These are phyloP conservation scores for Neopipo cinnamomea DNA, from an alignment of 2,113 vertebrate genomes.

Conservation along the genomic window DNA sequence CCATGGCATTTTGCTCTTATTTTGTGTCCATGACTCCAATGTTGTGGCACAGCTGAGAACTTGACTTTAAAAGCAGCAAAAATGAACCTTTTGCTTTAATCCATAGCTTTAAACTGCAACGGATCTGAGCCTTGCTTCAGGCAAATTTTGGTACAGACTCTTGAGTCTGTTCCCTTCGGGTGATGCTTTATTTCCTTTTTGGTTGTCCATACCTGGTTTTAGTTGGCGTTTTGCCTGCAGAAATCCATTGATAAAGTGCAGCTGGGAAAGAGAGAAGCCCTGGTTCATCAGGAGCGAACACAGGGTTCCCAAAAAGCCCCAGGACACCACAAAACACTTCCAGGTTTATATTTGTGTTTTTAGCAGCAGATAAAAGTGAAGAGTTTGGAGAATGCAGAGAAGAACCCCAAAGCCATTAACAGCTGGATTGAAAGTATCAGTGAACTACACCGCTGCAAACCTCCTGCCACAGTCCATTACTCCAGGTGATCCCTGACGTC, in stretches of 20 bases:
- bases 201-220: neutral
- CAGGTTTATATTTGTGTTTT: neutral
- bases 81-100: neutral
- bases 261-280: neutral
- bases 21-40: too few species aligned
- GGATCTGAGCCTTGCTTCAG: neutral
- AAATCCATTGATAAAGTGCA: neutral
- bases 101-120: neutral
- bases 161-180: neutral
- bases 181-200: neutral
- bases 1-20: neutral
- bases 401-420: slow-evolving; percentile 84
- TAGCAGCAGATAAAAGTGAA: slow-evolving; percentile 87
- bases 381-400: slow-evolving; percentile 85
- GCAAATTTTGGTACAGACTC: neutral
- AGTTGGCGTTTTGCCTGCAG: neutral
- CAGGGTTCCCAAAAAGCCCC: neutral
- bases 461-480: slow-evolving; percentile 82
- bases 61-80: neutral
- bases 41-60: neutral
- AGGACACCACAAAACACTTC: neutral
- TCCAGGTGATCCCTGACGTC: slow-evolving; percentile 66
- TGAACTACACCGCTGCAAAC: slow-evolving; percentile 83
- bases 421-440: slow-evolving; percentile 88
- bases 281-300: neutral